These are phyloP conservation scores for Trypoxylus dichotomus DNA, from an alignment of 1,140 invertebrate species.

Conservation along the genomic window DNA sequence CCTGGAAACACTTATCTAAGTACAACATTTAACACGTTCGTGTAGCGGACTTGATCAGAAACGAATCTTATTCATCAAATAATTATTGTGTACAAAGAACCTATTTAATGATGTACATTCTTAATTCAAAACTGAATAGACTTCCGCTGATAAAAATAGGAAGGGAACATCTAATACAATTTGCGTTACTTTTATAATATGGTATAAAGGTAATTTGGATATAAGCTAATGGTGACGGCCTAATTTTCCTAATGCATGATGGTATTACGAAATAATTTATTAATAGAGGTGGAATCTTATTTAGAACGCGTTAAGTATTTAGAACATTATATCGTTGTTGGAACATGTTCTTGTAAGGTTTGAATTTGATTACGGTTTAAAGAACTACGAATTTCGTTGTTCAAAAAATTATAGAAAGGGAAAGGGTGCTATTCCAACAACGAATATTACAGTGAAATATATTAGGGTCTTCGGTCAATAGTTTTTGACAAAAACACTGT, in stretches of 20 bases:
- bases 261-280: not conserved
- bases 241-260: not conserved
- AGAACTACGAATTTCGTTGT: too few relatives aligned
- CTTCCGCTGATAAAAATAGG: not conserved
- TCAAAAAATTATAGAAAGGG: too few relatives aligned
- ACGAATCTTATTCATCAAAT: not conserved
- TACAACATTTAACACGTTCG: not conserved
- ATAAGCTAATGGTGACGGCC: slow-evolving; percentile 7
- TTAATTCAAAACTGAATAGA: not conserved
- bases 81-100: not conserved
- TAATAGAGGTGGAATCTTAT: not conserved
- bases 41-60: not conserved
- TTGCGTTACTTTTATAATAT: not conserved
- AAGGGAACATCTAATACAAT: not conserved
- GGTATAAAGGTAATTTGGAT: not conserved
- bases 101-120: not conserved
- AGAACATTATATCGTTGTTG: too few relatives aligned
- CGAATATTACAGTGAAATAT: too few relatives aligned
- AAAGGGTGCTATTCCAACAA: too few relatives aligned
- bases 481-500: too few relatives aligned
- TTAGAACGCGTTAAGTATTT: too few relatives aligned
- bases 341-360: too few relatives aligned
- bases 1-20: not conserved
- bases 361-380: too few relatives aligned
- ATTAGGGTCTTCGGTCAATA: too few relatives aligned